A percentile compares a stretch with the other conserved stretches of the same genome.
phyloP scores from a whole-genome alignment of 2,888 invertebrate genomes.

The Meloe dianella region DNA sequence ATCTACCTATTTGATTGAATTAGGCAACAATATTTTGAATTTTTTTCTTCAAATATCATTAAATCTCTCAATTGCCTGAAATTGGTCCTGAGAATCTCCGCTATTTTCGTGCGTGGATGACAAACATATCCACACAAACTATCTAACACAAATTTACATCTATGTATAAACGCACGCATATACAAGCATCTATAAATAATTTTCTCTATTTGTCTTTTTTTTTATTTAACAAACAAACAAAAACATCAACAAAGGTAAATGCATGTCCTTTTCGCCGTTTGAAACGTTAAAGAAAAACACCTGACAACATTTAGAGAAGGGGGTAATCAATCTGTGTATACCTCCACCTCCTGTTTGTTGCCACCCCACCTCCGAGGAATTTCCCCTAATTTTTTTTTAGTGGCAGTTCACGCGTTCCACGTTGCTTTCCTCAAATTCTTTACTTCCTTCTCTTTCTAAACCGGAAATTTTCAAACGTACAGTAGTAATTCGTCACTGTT shows the following conservation, averaged over 20 bases:
- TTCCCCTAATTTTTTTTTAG: constrained; percentile 18
- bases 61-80: background rate
- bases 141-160: background rate
- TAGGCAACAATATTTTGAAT: background rate
- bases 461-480: constrained; percentile 22
- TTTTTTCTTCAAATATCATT: background rate
- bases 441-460: constrained; percentile 24
- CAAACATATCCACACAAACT: background rate
- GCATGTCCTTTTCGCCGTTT: constrained; percentile 6
- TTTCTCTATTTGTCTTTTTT: background rate
- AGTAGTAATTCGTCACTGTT: constrained; percentile 46
- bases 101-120: constrained; percentile 18
- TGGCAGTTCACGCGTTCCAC: constrained; percentile 18
- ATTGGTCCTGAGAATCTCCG: constrained; percentile 9
- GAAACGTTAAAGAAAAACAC: constrained; percentile 15
- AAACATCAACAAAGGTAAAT: constrained; percentile 20
- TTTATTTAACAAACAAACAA: background rate
- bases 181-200: constrained; percentile 18
- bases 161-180: background rate
- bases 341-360: constrained; percentile 8
- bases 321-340: constrained; percentile 18
- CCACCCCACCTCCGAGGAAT: constrained; percentile 24
- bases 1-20: constrained; percentile 4
- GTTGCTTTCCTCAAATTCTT: constrained; percentile 9
- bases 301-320: constrained; percentile 24